Conservation (phyloP, 2,113 vertebrate genomes). For the Cololabis saira region DNA sequence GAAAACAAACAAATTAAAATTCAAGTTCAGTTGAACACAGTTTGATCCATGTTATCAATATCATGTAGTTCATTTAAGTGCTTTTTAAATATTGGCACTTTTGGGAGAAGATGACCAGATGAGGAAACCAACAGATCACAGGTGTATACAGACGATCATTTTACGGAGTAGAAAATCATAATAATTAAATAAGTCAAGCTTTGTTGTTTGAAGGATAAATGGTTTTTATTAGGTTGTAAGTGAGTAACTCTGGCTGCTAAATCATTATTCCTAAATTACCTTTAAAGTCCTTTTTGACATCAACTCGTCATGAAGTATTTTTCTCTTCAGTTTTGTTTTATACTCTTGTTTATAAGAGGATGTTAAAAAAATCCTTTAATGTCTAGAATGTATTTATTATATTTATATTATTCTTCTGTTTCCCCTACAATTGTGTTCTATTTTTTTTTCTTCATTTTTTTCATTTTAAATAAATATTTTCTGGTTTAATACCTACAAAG, state of each 20-base stretch:
- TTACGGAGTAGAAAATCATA: too few relatives aligned
- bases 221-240: not conserved
- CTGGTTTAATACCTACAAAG: slow-evolving; percentile 2
- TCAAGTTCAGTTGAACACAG: too few relatives aligned
- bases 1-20: too few relatives aligned
- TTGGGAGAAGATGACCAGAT: too few relatives aligned
- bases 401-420: slow-evolving; percentile 47
- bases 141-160: too few relatives aligned
- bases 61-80: too few relatives aligned
- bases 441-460: slow-evolving; percentile 10
- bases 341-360: slow-evolving; percentile 1
- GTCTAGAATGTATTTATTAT: slow-evolving; percentile 58
- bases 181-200: too few relatives aligned
- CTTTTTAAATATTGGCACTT: too few relatives aligned
- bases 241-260: slow-evolving; percentile 26
- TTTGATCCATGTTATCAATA: too few relatives aligned
- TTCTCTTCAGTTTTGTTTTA: not conserved
- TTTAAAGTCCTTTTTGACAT: not conserved
- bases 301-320: not conserved
- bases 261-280: not conserved
- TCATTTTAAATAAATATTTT: not conserved
- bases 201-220: too few relatives aligned
- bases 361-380: not conserved
- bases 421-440: not conserved
- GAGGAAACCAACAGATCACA: too few relatives aligned